These are phyloP conservation scores for Nymphicus hollandicus DNA, from an alignment of 2,113 vertebrate species.

Conservation along the genomic window DNA sequence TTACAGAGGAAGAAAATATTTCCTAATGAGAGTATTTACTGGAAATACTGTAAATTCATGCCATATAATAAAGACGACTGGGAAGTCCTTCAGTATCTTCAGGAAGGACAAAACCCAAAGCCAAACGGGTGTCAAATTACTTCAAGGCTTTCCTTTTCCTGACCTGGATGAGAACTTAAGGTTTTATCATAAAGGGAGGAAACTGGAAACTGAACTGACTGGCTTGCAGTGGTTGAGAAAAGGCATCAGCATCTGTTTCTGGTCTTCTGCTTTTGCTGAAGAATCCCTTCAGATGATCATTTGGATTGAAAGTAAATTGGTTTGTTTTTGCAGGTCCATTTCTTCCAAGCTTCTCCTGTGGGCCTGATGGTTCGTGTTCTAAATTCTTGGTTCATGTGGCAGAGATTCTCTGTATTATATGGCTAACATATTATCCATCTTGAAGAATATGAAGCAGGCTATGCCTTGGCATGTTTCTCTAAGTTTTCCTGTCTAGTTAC, in stretches of 20 bases:
- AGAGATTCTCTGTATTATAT: conserved; percentile 55
- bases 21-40: conserved; percentile 45
- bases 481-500: background rate
- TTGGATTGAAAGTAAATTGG: conserved; percentile 67
- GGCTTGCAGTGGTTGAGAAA: conserved; percentile 46
- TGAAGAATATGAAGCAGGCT: conserved; percentile 33
- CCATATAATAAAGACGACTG: background rate
- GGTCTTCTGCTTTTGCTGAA: conserved; percentile 65
- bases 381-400: conserved; percentile 66
- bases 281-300: conserved; percentile 72
- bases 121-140: conserved; percentile 17
- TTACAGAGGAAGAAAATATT: conserved; percentile 42
- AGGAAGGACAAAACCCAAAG: conserved; percentile 37
- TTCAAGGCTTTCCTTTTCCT: conserved; percentile 40
- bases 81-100: conserved; percentile 37
- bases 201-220: conserved; percentile 49
- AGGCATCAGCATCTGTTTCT: conserved; percentile 74
- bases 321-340: conserved; percentile 72
- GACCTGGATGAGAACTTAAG: conserved; percentile 40
- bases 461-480: conserved; percentile 40
- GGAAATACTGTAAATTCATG: conserved; percentile 42
- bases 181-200: conserved; percentile 61
- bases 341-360: conserved; percentile 69
- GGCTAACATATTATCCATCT: conserved; percentile 67
- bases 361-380: conserved; percentile 64